Conservation (phyloP, 2,797 vertebrate species). For the Galaxias olidus region DNA sequence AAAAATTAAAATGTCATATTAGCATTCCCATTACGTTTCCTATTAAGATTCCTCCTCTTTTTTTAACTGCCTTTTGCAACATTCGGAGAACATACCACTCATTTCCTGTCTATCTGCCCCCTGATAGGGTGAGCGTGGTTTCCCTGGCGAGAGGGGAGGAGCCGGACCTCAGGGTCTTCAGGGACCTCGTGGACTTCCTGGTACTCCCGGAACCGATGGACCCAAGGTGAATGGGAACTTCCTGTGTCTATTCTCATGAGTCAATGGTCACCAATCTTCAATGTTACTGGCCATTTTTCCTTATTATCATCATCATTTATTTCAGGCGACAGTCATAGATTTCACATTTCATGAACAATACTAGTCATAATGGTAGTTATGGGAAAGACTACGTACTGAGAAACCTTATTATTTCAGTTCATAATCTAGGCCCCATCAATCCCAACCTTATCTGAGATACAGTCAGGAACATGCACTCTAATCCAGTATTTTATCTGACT, state of each 20-base stretch:
- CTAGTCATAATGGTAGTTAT: too few relatives aligned
- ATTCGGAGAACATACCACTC: constrained; percentile 12
- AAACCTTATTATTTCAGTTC: too few relatives aligned
- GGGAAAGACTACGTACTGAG: too few relatives aligned
- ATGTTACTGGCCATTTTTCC: too few relatives aligned
- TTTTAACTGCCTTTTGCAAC: constrained; percentile 12
- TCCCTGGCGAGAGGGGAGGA: constrained; percentile 95
- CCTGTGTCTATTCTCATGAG: background rate
- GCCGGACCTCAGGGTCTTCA: constrained; percentile 91
- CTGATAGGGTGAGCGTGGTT: constrained; percentile 91
- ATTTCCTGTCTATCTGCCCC: constrained; percentile 27
- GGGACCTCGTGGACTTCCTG: constrained; percentile 91
- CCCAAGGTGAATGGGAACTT: constrained; percentile 83
- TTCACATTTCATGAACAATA: too few relatives aligned
- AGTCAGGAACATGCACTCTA: too few relatives aligned
- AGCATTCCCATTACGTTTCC: too few relatives aligned
- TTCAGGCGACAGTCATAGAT: too few relatives aligned
- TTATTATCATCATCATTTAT: too few relatives aligned
- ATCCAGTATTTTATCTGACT: constrained; percentile 1
- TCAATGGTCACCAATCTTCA: too few relatives aligned
- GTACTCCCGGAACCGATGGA: constrained; percentile 93
- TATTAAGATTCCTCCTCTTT: background rate
- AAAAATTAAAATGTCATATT: background rate
- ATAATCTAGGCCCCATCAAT: too few relatives aligned
- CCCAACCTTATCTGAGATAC: too few relatives aligned